Conservation (phyloP, 2,888 invertebrate genomes). For the Conops quadrifasciatus region DNA sequence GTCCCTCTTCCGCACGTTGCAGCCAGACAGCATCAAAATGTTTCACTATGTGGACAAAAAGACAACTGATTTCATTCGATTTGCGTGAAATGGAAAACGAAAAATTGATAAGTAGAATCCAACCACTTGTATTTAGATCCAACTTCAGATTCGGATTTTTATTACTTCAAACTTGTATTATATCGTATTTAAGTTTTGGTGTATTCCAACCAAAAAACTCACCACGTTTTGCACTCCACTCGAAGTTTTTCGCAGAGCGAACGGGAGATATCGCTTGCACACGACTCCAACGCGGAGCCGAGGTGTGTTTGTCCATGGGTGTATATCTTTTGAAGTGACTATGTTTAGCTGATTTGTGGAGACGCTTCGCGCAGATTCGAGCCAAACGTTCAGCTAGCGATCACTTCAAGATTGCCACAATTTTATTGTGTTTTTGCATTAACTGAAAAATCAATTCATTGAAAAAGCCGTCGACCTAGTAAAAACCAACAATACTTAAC, state of each 20-base stretch:
- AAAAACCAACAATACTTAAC: not conserved
- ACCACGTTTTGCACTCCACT: conserved; percentile 39
- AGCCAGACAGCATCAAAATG: too few species aligned
- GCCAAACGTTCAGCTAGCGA: conserved; percentile 10
- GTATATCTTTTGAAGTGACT: not conserved
- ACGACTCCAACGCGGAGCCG: conserved; percentile 25
- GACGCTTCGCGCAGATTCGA: conserved; percentile 23
- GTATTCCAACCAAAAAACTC: too few species aligned
- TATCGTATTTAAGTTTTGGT: too few species aligned
- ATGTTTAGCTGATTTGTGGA: not conserved
- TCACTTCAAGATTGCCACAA: conserved; percentile 8
- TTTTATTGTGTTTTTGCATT: not conserved
- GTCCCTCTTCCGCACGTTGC: too few species aligned
- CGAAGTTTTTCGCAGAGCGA: not conserved
- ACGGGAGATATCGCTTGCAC: conserved; percentile 20
- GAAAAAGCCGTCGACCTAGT: not conserved
- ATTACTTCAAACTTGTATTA: too few species aligned
- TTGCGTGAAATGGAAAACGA: too few species aligned
- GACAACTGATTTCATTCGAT: too few species aligned
- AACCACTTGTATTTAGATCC: too few species aligned
- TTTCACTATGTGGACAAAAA: too few species aligned
- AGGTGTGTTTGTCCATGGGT: conserved; percentile 34
- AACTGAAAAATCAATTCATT: not conserved
- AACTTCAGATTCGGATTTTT: too few species aligned
- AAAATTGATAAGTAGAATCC: too few species aligned